A percentile compares a stretch with the other conserved stretches of the same genome.
Evolutionary conservation across 1,140 invertebrate genomes (phyloP).

Genomic region (Aporrectodea caliginosa): DNA sequence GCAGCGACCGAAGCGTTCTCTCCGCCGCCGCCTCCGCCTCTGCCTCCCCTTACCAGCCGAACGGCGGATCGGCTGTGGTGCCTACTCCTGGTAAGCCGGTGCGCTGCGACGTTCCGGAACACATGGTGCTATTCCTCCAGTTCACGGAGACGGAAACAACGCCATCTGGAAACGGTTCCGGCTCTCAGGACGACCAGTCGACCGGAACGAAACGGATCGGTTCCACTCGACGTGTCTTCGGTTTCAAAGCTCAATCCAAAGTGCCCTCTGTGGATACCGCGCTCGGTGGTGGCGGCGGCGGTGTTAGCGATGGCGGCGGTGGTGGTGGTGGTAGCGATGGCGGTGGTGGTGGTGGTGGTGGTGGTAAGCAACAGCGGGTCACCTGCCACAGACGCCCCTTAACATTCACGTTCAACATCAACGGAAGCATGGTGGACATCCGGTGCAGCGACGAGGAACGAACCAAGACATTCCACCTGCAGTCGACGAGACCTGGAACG

Average conservation of each 20-base stretch:
- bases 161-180: too few species aligned
- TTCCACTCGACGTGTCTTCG: not conserved
- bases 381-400: not conserved
- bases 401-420: slow-evolving; percentile 32
- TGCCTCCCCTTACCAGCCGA: too few species aligned
- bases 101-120: slow-evolving; percentile 9
- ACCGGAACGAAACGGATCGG: not conserved
- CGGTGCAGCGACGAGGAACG: slow-evolving; percentile 20
- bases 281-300: too few species aligned
- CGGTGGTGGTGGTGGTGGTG: not conserved
- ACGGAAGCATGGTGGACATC: slow-evolving; percentile 35
- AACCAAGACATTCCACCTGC: slow-evolving; percentile 14
- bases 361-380: too few species aligned
- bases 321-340: not conserved
- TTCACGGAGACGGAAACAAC: slow-evolving; percentile 1
- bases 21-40: too few species aligned
- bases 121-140: slow-evolving; percentile 16
- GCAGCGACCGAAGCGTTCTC: not conserved
- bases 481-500: not conserved
- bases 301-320: not conserved
- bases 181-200: not conserved
- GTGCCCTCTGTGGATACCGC: not conserved
- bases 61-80: not conserved
- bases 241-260: not conserved
- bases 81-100: not conserved